Base-by-base conservation (phyloP, 2,113 vertebrate species). In the Lonchura striata region DNA sequence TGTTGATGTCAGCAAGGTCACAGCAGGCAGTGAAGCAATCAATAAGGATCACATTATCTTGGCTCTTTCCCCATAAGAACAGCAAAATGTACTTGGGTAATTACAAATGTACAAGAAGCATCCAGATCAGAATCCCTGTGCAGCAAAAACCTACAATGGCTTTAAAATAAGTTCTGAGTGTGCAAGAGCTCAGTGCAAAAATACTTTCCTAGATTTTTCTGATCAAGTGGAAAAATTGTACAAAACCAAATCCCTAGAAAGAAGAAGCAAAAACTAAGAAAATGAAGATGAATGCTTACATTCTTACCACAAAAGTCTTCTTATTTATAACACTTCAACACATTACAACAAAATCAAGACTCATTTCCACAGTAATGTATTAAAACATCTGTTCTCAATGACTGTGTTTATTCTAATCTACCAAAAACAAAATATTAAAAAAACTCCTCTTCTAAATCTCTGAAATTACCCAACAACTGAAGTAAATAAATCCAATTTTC, bases 321-420 rank as follows among this genome's bases (percentile, higher is more conserved):
- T 63, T 65, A 90, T 63, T 84, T 92, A 57, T 88, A 92, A 92
- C 41, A 88, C 94, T 70, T 95, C 85, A 90, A 91, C 47, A 35
- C 63, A 94, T 88, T 92, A 65, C 25, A 81, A 82, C 59, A 93
- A 70, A 93, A 94, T 96, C 64, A 88, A 75, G 84, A 81, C 76
- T 92, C 19, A 90, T 86, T 89, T 93, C 47, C 71, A 74, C 53
- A 77, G 66, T 87, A 92, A 95, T 65, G 31, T 87, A 95, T 65
- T 81, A 86, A 83, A 96, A 85, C 80, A 93, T 93, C 94, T 97
- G 95, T 85, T 97, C 46, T 81, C 90, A 97, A 96, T 97, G 53
- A 97, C 47, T 64, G 19, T 54, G 15, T 61, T 94, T 79, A 85
- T 35, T 66, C 39, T 65, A 68, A 76, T 82, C 61, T 74, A 91